Evolutionary conservation across 2,113 vertebrate genomes (phyloP), one percentile per base, ranked within the genome.

Genomic region (Procavia capensis): DNA sequence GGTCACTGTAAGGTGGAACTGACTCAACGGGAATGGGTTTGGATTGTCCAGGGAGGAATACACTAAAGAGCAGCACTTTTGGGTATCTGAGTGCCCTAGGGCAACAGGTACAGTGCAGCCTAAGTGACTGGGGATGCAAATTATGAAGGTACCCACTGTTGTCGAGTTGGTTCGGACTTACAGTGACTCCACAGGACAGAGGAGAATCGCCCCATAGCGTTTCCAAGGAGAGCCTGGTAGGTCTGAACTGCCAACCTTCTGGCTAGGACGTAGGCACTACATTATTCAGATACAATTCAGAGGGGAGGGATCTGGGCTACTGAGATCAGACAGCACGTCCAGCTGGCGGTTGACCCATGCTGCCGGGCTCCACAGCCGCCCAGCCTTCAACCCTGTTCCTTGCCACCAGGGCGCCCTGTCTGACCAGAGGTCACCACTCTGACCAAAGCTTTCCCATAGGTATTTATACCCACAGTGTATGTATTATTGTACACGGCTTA

Each of bases 321-420:
- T 29, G 34, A 22, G 31, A 25, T 11, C 8, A 29, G 57, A 34
- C 59, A 19, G 4, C 2, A 1, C 3, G 68, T 1, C 2, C 9
- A 41, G 4, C 13, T 14, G 50, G 68, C 39, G 9, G 54, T 64
- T 5, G 7, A 13, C 10, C 43, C 0, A 1, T 20, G 36, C 29
- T 16, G 5, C 47, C 61, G 0, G 16, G 57, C 0, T 6, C 57
- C 64, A 22, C 20, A 25, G 20, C 13, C 11, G 61, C 27, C 27
- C 3, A 72, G 2, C 39, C 70, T 25, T 24, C 39, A 41, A 39
- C 20, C 36, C 7, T 3, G 10, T 9, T 24, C 19, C 70, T 16
- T 36, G 7, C n/a, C 22, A 11, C 20, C 41, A 14, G 10, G 6
- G 34, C 29, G 8, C 31, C 6, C 29, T 3, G 14, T 1, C 0